These are phyloP conservation scores for Drosophila orosa DNA, from an alignment of 1,140 invertebrate species.

Conservation along the genomic window DNA sequence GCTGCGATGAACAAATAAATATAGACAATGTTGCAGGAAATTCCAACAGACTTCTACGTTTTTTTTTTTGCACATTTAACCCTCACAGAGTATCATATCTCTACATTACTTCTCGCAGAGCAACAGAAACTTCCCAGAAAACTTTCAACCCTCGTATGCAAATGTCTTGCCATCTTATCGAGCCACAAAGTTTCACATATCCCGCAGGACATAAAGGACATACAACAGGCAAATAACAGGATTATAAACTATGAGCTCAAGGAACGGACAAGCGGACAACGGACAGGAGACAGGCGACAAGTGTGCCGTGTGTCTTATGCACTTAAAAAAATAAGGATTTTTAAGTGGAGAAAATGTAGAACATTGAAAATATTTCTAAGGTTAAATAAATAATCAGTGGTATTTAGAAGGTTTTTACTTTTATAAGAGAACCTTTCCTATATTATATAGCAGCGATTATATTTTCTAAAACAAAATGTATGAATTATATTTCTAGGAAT, in stretches of 20 bases:
- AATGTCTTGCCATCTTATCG: constrained; percentile 72
- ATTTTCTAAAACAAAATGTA: too few species aligned
- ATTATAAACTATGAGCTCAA: constrained; percentile 57
- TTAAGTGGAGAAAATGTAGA: neutral
- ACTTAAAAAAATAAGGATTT: neutral
- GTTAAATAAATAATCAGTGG: neutral
- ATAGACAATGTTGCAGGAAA: constrained; percentile 35
- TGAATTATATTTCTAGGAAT: neutral
- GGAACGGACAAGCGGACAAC: constrained; percentile 15
- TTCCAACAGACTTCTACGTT: neutral
- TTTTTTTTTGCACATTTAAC: neutral
- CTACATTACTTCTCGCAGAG: constrained; percentile 23
- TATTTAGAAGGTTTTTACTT: neutral
- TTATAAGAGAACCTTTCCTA: neutral
- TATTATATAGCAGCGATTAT: too few species aligned
- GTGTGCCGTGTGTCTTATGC: constrained; percentile 38
- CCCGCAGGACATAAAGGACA: constrained; percentile 67
- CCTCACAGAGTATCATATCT: constrained; percentile 38
- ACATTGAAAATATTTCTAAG: neutral
- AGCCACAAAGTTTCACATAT: constrained; percentile 75
- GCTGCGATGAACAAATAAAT: constrained; percentile 22
- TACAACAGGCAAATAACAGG: constrained; percentile 64
- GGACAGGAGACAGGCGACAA: constrained; percentile 45
- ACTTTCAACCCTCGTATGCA: constrained; percentile 61
- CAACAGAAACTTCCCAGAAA: constrained; percentile 29